Evolutionary conservation across 2,888 invertebrate species (phyloP).

Genomic region (Meta bourneti): DNA sequence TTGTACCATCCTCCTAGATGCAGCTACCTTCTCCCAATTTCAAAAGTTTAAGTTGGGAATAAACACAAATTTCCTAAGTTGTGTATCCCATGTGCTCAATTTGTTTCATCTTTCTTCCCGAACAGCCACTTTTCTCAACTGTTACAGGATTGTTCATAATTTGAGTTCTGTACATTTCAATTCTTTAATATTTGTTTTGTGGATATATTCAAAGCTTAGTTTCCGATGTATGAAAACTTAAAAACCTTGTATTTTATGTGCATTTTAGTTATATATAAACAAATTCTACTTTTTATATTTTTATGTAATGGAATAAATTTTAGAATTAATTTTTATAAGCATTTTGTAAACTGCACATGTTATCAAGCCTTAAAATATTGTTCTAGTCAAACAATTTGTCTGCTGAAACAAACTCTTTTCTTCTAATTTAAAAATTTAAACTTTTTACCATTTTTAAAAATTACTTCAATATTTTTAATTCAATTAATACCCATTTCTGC

Average conservation of each 20-base stretch:
- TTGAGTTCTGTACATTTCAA: conserved; percentile 21
- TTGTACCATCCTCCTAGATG: conserved; percentile 43
- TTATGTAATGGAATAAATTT: conserved; percentile 9
- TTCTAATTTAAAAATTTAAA: not conserved
- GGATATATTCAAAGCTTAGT: not conserved
- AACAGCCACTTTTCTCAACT: not conserved
- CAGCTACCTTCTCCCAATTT: conserved; percentile 40
- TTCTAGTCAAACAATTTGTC: conserved; percentile 59
- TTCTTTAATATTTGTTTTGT: conserved; percentile 5
- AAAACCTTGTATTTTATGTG: conserved; percentile 3
- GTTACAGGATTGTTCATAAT: conserved; percentile 41
- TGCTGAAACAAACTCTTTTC: not conserved
- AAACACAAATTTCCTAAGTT: conserved; percentile 9
- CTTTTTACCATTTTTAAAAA: not conserved
- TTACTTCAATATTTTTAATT: not conserved
- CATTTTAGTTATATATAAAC: conserved; percentile 15
- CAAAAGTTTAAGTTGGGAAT: conserved; percentile 5
- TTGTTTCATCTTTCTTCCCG: not conserved
- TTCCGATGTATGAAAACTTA: conserved; percentile 1
- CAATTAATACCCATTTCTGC: not conserved
- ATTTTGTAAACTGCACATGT: conserved; percentile 29
- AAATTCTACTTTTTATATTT: conserved; percentile 25
- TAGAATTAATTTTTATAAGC: conserved; percentile 38
- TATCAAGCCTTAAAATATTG: conserved; percentile 36
- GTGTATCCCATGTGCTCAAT: not conserved